phyloP scores from a whole-genome alignment of 2,797 vertebrate genomes.

The Enteromius radiatus region DNA sequence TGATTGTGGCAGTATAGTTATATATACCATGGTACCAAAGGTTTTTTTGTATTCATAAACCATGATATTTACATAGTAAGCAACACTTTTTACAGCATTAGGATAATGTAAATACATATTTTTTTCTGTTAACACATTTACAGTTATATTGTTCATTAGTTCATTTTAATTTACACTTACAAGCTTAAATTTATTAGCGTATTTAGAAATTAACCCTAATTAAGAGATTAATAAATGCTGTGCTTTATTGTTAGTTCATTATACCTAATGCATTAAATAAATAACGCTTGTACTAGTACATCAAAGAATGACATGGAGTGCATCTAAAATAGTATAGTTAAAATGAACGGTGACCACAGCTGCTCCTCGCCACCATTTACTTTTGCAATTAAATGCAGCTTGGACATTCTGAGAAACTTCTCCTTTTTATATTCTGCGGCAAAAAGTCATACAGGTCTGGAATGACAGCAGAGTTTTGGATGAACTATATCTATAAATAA shows the following conservation, averaged over 20 bases:
- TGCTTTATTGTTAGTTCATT: constrained; percentile 3
- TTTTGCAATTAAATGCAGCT: constrained; percentile 9
- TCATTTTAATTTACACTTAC: neutral
- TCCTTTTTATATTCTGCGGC: neutral
- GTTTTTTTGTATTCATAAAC: neutral
- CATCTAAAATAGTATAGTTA: neutral
- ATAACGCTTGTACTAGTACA: neutral
- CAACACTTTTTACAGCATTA: constrained; percentile 7
- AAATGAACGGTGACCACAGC: neutral
- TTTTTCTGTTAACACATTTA: neutral
- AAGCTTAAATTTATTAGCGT: neutral
- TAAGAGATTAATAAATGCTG: neutral
- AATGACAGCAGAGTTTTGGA: neutral
- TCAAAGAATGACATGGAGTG: neutral
- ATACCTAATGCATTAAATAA: neutral
- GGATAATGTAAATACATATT: neutral
- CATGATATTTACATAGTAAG: neutral
- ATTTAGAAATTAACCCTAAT: neutral
- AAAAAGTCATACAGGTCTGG: neutral
- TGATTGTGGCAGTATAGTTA: neutral
- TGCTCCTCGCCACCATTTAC: neutral
- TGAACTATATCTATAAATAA: constrained; percentile 56
- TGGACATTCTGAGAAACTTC: neutral
- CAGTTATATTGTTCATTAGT: neutral
- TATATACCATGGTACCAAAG: neutral